Evolutionary conservation across 2,797 vertebrate genomes (phyloP).

Genomic region (Cygnus olor): DNA sequence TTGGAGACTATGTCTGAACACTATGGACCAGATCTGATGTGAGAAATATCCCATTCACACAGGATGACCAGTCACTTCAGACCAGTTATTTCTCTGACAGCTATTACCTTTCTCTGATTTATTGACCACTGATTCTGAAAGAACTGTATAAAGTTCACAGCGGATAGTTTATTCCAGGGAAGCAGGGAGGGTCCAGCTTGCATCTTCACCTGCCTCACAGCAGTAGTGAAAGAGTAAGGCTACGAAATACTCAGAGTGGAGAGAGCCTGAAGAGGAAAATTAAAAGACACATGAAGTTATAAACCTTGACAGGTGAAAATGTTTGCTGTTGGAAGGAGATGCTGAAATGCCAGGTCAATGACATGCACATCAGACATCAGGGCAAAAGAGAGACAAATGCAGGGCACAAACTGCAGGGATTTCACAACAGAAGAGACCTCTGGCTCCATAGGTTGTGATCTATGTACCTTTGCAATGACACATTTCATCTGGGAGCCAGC

Average conservation of each 20-base stretch:
- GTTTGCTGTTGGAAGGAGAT: conserved; percentile 67
- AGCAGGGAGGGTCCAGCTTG: conserved; percentile 47
- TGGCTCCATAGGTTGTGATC: conserved; percentile 33
- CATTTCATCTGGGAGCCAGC: conserved; percentile 39
- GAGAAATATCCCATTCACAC: not conserved
- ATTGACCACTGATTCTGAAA: conserved; percentile 52
- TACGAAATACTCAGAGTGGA: not conserved
- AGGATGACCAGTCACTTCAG: conserved; percentile 8
- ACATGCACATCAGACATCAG: conserved; percentile 31
- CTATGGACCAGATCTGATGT: not conserved
- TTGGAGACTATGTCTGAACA: not conserved
- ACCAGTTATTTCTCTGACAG: conserved; percentile 49
- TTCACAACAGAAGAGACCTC: conserved; percentile 39
- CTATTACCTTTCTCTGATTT: conserved; percentile 59
- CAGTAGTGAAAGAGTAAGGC: not conserved
- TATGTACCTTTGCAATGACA: conserved; percentile 23
- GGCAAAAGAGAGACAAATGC: conserved; percentile 38
- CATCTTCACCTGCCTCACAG: conserved; percentile 54
- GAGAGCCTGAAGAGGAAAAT: conserved; percentile 38
- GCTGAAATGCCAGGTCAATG: conserved; percentile 54
- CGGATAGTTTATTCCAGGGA: conserved; percentile 56
- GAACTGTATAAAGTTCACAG: conserved; percentile 41
- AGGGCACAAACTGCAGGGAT: conserved; percentile 45
- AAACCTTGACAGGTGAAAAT: conserved; percentile 68
- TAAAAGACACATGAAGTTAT: conserved; percentile 62